Base-by-base conservation (phyloP, 2,113 vertebrate species). In the Bufo bufo region DNA sequence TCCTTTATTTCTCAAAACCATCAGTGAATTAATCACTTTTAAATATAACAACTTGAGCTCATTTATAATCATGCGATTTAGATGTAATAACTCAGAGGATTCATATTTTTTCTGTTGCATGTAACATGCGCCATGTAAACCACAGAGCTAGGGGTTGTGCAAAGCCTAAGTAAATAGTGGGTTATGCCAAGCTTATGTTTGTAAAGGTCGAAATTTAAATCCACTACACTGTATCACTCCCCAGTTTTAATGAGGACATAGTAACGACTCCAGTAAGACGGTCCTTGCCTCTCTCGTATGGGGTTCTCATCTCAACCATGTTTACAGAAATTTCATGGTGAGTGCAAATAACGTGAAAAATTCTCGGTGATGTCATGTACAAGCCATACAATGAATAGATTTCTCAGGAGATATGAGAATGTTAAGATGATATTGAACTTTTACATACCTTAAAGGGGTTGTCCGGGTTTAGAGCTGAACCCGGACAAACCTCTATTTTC, bases 21-120 rank as follows among this genome's bases (percentile, higher is more conserved):
- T 82, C 87, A 90, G 91, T 90, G 90, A 93, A 92, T 89, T 87
- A 87, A 93, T 92, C 90, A 81, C 90, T 91, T 90, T 90, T 88
- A 92, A 93, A 92, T 91, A 91, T 91, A 91, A 92, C 91, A 91
- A 74, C 86, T 92, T 90, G 33, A 85, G 89, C 66, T 0, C 82
- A 85, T 91, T 87, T 90, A 89, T 1, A 1, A 86, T 82, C 84
- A 90, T 56, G 85, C 88, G 0, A 78, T 90, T 75, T 85, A 13
- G 90, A 89, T 88, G 71, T 65, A 74, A 74, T 75, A 81, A 88
- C 45, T 54, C 71, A 50, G 8, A 49, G 59, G 45, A 71, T 61
- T 88, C 80, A 75, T 58, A 49, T 87, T 54, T 87, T 33, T 79
- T 14, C 61, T 20, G 52, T 85, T 63, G 69, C 47, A 54, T 58